These are phyloP conservation scores for Microtus pennsylvanicus DNA, from an alignment of 2,113 vertebrate genomes.

Conservation along the genomic window DNA sequence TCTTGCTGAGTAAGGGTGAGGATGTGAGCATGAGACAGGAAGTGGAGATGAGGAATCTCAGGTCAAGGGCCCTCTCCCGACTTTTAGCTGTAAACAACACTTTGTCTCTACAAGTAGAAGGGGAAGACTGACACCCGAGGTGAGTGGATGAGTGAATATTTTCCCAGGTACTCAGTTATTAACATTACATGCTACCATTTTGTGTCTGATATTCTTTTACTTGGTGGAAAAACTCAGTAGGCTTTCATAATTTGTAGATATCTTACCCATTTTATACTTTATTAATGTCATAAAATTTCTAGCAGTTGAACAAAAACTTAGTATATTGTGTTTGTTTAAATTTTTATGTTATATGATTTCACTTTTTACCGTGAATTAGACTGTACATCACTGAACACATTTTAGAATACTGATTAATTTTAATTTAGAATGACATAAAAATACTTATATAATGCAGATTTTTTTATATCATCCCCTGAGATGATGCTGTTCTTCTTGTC, in stretches of 20 bases:
- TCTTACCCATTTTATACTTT: slow-evolving; percentile 15
- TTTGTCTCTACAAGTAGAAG: not conserved
- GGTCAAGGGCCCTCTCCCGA: too few relatives aligned
- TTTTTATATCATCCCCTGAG: not conserved
- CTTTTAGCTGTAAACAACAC: too few relatives aligned
- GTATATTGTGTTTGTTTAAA: not conserved
- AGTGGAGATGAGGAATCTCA: not conserved
- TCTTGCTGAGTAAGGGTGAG: not conserved
- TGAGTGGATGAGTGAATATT: not conserved
- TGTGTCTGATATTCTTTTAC: slow-evolving; percentile 13
- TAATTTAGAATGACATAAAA: slow-evolving; percentile 50
- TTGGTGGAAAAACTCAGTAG: not conserved
- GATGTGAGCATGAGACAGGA: not conserved
- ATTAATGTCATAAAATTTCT: not conserved
- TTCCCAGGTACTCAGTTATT: not conserved
- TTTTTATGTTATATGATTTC: not conserved
- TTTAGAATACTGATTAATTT: slow-evolving; percentile 36
- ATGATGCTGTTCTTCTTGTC: slow-evolving; percentile 17
- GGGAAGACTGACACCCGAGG: not conserved
- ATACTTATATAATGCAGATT: rapidly evolving
- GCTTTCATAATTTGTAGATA: not conserved
- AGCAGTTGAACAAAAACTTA: not conserved
- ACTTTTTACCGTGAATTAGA: not conserved
- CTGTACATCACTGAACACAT: slow-evolving; percentile 22
- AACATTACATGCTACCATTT: not conserved